Conservation (phyloP, 30 jellyfish, hydroid and myxozoan genomes). For the Morbakka virulenta region DNA sequence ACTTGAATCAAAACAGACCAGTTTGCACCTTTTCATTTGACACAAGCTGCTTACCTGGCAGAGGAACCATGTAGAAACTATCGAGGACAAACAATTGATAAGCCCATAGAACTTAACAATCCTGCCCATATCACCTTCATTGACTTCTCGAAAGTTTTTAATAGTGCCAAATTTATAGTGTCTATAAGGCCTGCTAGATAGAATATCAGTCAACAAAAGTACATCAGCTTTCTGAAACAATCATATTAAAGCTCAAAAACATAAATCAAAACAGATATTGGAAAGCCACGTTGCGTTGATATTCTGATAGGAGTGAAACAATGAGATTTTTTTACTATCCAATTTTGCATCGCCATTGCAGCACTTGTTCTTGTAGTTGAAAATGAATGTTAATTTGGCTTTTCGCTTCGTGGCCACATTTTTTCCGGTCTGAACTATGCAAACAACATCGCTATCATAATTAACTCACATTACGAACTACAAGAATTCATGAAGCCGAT, state of each 20-base stretch:
- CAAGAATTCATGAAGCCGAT: too few species aligned
- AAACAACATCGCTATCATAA: constrained; percentile 13
- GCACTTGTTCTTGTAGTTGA: constrained; percentile 32
- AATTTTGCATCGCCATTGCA: constrained; percentile 21
- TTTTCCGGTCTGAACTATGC: constrained; percentile 7
- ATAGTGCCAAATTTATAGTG: too few species aligned
- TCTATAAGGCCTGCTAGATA: too few species aligned
- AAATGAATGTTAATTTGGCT: constrained; percentile 19
- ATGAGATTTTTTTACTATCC: background rate
- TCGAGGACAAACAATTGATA: too few species aligned
- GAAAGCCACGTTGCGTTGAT: too few species aligned
- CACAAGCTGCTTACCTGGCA: too few species aligned
- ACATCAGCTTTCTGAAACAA: too few species aligned
- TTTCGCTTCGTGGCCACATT: constrained; percentile 12
- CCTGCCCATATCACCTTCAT: background rate
- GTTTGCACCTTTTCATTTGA: too few species aligned
- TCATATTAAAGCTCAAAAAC: too few species aligned
- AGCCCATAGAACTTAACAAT: background rate
- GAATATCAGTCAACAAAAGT: background rate
- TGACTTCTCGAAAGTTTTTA: constrained; percentile 3
- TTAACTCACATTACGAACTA: constrained; percentile 17
- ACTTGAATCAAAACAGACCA: too few species aligned
- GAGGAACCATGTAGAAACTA: too few species aligned
- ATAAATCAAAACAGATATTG: too few species aligned
- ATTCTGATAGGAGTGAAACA: constrained; percentile 15